phyloP scores from a whole-genome alignment of 1,140 invertebrate genomes.

The Cryptotermes secundus region DNA sequence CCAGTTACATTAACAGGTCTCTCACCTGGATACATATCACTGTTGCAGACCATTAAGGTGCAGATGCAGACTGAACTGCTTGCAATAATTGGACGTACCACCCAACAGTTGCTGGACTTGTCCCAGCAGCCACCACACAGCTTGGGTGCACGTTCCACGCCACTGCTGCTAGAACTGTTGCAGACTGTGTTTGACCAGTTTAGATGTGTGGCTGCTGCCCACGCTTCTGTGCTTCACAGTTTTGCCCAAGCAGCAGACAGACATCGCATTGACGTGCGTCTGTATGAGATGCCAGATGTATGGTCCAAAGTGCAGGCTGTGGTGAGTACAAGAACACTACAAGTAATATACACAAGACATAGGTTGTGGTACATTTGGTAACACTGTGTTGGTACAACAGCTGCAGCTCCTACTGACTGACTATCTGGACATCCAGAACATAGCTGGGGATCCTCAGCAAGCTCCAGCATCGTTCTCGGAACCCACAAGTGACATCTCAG shows the following conservation, averaged over 20 bases:
- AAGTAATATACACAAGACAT: too few relatives aligned
- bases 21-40: slow-evolving; percentile 20
- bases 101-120: slow-evolving; percentile 69
- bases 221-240: slow-evolving; percentile 62
- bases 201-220: slow-evolving; percentile 67
- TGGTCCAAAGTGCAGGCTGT: slow-evolving; percentile 88
- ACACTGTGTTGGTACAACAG: slow-evolving; percentile 51
- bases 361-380: too few relatives aligned
- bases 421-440: slow-evolving; percentile 79
- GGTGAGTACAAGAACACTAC: slow-evolving; percentile 50
- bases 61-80: slow-evolving; percentile 79
- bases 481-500: slow-evolving; percentile 60
- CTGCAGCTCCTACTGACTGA: slow-evolving; percentile 75
- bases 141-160: background rate
- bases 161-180: slow-evolving; percentile 55
- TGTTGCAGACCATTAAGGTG: slow-evolving; percentile 68
- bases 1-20: too few relatives aligned
- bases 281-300: slow-evolving; percentile 80
- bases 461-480: slow-evolving; percentile 57
- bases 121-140: slow-evolving; percentile 1
- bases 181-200: slow-evolving; percentile 74
- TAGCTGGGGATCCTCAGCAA: slow-evolving; percentile 59
- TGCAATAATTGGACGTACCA: slow-evolving; percentile 72
- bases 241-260: slow-evolving; percentile 59
- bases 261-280: slow-evolving; percentile 54